Evolutionary conservation across 1,140 invertebrate species (phyloP), one percentile per base, ranked within the genome.

Genomic region (Pristionchus pacificus): DNA sequence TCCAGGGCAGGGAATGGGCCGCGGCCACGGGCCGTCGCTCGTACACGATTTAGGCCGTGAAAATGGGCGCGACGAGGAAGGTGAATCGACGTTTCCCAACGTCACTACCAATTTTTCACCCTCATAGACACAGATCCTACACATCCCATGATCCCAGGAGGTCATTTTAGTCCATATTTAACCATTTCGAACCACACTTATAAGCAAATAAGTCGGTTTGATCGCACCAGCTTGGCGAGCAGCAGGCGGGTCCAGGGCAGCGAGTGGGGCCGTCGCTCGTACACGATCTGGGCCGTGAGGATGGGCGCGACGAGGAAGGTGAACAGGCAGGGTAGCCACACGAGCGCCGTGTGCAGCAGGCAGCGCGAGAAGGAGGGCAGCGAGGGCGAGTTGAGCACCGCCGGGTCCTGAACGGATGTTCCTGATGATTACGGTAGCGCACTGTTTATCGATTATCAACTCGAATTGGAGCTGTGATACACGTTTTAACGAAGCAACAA

Each of bases 261-360:
- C 1, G 81, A 75, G 2, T 74, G 33, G 29, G 64, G 31, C 2
- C 28, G 28, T 6, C 63, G 60, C 59, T 74, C 49, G 14, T 67
- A 30, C 24, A 60, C 67, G 19, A 82, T 76, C 65, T 81, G 78
- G 66, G 76, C 79, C 13, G 83, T 73, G 10, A 82, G 32, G 29
- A 82, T 49, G n/a, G 80, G 80, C 0, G 80, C 66, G 24, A 77
- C 30, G 15, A 80, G 27, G 29, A 77, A 73, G n/a, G 80, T 65
- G 55, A 83, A 83, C 27, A 76, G 31, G 15, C 67, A 78, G 3
- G 80, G 80, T 14, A 84, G 60, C 76, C 77, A 82, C n/a, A 82
- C 72, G 25, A 82, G 68, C 2, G 80, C 59, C 3, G 80, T 82
- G 64, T 82, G 81, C 60, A 80, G 80, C 55, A 83, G 79, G 60